Conservation (phyloP, 2,888 invertebrate species). For the Ariolimax columbianus region DNA sequence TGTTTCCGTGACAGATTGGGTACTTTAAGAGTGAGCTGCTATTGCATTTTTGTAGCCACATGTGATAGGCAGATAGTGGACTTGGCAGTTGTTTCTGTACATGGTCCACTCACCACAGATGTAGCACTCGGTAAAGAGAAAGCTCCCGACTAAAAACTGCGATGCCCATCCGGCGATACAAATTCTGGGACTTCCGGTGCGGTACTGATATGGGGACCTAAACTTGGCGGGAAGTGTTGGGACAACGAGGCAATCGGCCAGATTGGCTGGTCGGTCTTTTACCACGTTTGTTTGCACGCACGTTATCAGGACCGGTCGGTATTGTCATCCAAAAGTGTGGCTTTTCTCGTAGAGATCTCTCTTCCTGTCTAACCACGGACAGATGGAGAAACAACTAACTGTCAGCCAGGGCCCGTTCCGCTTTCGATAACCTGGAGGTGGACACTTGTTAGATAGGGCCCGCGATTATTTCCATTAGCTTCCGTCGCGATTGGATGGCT, state of each 20-base stretch:
- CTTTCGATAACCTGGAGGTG: neutral
- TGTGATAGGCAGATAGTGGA: neutral
- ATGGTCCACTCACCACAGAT: constrained; percentile 13
- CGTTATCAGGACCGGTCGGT: neutral
- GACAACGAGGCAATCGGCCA: neutral
- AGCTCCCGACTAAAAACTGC: constrained; percentile 26
- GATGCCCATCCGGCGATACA: constrained; percentile 8
- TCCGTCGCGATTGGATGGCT: neutral
- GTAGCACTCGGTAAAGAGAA: constrained; percentile 7
- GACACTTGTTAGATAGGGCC: neutral
- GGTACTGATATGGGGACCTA: constrained; percentile 15
- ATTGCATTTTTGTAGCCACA: neutral
- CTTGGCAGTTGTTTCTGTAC: neutral
- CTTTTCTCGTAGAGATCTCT: constrained; percentile 26
- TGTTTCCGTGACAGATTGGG: constrained; percentile 11
- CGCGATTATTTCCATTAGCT: neutral
- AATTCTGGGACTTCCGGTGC: constrained; percentile 24
- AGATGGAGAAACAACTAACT: constrained; percentile 44
- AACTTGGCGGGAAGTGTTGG: neutral
- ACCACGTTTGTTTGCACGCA: constrained; percentile 12
- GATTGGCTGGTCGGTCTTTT: constrained; percentile 21
- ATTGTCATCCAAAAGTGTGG: constrained; percentile 34
- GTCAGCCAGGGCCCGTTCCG: constrained; percentile 11
- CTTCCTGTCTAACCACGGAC: constrained; percentile 34
- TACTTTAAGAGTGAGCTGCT: neutral